Evolutionary conservation across 2,797 vertebrate genomes (phyloP), one percentile per base, ranked within the genome.

Genomic region (Urophycis tenuis): DNA sequence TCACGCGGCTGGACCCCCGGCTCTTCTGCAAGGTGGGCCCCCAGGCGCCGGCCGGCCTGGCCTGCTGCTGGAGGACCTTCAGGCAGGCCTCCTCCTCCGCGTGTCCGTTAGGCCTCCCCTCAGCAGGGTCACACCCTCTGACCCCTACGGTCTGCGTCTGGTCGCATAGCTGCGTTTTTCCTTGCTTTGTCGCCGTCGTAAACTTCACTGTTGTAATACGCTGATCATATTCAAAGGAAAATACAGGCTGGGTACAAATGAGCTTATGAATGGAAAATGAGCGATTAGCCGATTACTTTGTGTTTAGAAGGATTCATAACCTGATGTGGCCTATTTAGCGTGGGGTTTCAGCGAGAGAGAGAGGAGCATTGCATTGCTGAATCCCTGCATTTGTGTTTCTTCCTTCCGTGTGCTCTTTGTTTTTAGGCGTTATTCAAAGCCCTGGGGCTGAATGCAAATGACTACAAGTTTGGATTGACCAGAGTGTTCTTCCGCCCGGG

Each of bases 381-480:
- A 53, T n/a, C 79, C 15, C n/a, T 71, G 70, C 70, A 53, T n/a
- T n/a, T 78, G 9, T 77, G 35, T 78, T 17, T 64, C 75, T 81
- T 79, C 49, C 25, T 0, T 78, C 2, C 33, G 67, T 83, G 0
- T 84, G 9, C 79, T 81, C 10, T 79, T 69, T n/a, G 8, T 81
- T 88, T 90, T 34, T 85, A 99, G 98, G 96, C 97, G 84, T 91
- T 99, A 73, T 99, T 99, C 90, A 99, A 98, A 95, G 98, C 98
- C 32, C 92, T 99, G 85, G 97, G 97, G 45, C 93, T 99, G 86
- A 98, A 99, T 84, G 95, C 98, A 87, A 90, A 93, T 35, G 98
- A 99, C 92, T 99, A 98, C 89, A 99, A 99, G 89, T 99, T 99
- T 78, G 98, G 98, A 45, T 87, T 99, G 89, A 99, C 98, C 39